These are phyloP conservation scores for Plagiodera versicolora DNA, from an alignment of 2,888 invertebrate genomes.

Conservation along the genomic window DNA sequence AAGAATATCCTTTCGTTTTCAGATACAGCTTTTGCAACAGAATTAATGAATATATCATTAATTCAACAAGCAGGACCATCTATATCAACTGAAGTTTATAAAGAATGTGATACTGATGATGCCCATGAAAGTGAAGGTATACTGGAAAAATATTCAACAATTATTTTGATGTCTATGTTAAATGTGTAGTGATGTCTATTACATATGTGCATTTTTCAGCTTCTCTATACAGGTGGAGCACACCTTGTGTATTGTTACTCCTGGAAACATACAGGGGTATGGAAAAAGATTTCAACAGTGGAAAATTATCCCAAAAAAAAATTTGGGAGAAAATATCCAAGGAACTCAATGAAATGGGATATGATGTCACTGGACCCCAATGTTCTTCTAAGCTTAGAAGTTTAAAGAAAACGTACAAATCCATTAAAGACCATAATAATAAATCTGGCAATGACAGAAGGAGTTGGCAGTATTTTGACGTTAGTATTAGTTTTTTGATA, in stretches of 20 bases:
- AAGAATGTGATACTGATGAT: conserved; percentile 8
- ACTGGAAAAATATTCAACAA: conserved; percentile 11
- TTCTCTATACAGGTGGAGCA: not conserved
- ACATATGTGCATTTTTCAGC: not conserved
- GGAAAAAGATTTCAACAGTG: conserved; percentile 9
- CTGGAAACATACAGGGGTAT: not conserved
- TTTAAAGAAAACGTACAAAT: conserved; percentile 10
- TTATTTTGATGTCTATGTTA: conserved; percentile 6
- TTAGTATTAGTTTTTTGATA: conserved; percentile 10
- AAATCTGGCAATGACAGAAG: conserved; percentile 17
- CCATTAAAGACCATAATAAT: conserved; percentile 15
- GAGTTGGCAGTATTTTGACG: conserved; percentile 14
- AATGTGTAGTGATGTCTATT: not conserved
- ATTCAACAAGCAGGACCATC: conserved; percentile 8
- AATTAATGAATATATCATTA: not conserved
- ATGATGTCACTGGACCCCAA: conserved; percentile 9
- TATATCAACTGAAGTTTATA: not conserved
- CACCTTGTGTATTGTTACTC: not conserved
- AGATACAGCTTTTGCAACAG: conserved; percentile 11
- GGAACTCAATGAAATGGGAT: not conserved
- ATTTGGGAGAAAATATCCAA: conserved; percentile 12
- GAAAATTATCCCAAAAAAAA: conserved; percentile 8
- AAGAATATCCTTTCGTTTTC: conserved; percentile 8
- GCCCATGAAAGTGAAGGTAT: conserved; percentile 12
- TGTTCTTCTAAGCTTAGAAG: conserved; percentile 7